Percentiles rank a stretch among this genome's conserved stretches.
phyloP scores from a whole-genome alignment of 1,140 invertebrate species.

The Neelides sp. region DNA sequence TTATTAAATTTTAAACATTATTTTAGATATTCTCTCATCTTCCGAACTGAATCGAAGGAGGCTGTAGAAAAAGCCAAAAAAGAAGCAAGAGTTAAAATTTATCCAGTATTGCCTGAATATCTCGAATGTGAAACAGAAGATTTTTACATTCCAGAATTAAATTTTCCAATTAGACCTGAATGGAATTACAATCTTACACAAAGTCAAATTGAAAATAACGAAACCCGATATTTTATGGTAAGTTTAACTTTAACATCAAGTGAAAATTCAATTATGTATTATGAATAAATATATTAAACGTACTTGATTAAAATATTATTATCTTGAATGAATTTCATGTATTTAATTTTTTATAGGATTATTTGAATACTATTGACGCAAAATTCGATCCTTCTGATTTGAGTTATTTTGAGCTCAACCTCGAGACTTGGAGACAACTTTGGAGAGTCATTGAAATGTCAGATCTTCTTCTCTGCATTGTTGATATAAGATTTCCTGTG shows the following conservation, averaged over 20 bases:
- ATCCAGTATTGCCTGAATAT: conserved; percentile 42
- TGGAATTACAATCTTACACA: conserved; percentile 63
- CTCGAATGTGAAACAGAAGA: conserved; percentile 56
- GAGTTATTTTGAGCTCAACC: conserved; percentile 74
- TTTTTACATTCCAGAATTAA: conserved; percentile 57
- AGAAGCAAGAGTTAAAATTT: conserved; percentile 44
- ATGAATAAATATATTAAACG: conserved; percentile 4
- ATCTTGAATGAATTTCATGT: conserved; percentile 12
- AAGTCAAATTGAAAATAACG: conserved; percentile 55
- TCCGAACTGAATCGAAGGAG: conserved; percentile 54
- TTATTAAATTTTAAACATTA: conserved; percentile 2
- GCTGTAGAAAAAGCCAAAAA: conserved; percentile 53
- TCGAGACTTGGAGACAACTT: conserved; percentile 85
- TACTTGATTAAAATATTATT: conserved; percentile 4
- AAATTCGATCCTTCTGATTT: conserved; percentile 40
- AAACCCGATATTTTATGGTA: conserved; percentile 54
- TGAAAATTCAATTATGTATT: conserved; percentile 3
- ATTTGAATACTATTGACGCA: conserved; percentile 44
- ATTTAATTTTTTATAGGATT: conserved; percentile 40
- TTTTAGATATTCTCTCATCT: conserved; percentile 55
- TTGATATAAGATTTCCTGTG: conserved; percentile 70
- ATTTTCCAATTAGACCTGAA: conserved; percentile 66
- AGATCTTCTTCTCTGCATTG: conserved; percentile 69
- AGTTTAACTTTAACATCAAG: not conserved
- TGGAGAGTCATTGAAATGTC: conserved; percentile 87